Evolutionary conservation across 92 coral and sea anemone genomes (phyloP).

Genomic region (Metridium senile): DNA sequence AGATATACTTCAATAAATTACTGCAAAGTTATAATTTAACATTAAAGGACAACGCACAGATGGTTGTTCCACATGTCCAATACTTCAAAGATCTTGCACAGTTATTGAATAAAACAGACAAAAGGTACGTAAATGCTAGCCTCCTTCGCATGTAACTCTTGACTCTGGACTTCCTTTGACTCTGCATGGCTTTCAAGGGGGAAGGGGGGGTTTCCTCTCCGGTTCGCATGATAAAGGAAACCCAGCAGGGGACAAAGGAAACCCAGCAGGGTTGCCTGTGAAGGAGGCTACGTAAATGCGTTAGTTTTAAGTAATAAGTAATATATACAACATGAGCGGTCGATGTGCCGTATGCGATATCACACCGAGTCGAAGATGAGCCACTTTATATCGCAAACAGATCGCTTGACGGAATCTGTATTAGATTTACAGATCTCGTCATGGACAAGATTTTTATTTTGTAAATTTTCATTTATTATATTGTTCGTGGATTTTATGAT

Average conservation of each 20-base stretch:
- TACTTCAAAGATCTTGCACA: constrained; percentile 40
- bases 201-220: too few relatives aligned
- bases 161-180: not conserved
- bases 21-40: constrained; percentile 16
- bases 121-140: constrained; percentile 51
- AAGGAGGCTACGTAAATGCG: too few relatives aligned
- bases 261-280: too few relatives aligned
- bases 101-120: constrained; percentile 41
- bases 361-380: not conserved
- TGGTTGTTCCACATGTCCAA: constrained; percentile 40
- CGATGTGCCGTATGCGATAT: not conserved
- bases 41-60: constrained; percentile 18
- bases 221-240: too few relatives aligned
- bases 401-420: not conserved
- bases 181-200: not conserved
- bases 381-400: not conserved
- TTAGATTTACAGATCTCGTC: too few relatives aligned
- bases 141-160: too few relatives aligned
- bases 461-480: too few relatives aligned
- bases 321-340: too few relatives aligned
- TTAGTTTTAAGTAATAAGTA: too few relatives aligned
- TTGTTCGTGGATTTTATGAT: too few relatives aligned
- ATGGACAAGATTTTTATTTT: too few relatives aligned
- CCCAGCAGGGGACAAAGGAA: too few relatives aligned
- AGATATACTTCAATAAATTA: constrained; percentile 21